Base-by-base conservation (phyloP, 2,113 vertebrate genomes). In the Pandion haliaetus region DNA sequence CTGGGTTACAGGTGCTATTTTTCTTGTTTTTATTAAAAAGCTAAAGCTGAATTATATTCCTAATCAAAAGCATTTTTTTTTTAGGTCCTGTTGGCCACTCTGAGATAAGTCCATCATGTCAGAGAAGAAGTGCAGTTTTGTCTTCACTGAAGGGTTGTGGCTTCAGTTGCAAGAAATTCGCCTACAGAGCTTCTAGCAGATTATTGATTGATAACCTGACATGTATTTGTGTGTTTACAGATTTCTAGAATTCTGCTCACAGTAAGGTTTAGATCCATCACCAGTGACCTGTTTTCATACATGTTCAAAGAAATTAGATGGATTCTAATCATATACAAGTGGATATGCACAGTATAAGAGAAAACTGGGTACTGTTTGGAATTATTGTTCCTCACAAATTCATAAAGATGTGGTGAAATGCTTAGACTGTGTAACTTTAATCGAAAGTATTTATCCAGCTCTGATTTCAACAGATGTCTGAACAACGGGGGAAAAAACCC, bases 381-480 rank as follows among this genome's bases (percentile, higher is more conserved):
- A 45, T 79, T 61, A 55, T 9, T 66, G 17, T 36, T 79, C 76
- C 49, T 94, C 91, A 89, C 89, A 90, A 97, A 72, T 92, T 86
- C 62, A 45, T 85, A 79, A 72, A 95, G 66, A 87, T 65, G 36
- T 69, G 4, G 6, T 87, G 78, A 94, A 95, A 93, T 88, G 70
- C 83, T 89, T 69, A 45, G 78, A 66, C 74, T 62, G 62, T 71
- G 70, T 49, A 93, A 74, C 42, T 91, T 96, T 84, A 91, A 90
- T 89, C 3, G 14, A 40, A 91, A 91, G 31, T 86, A 94, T 91
- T 97, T 95, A 71, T 95, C 89, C 84, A 85, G 86, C 66, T 97
- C 86, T 95, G 61, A 90, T 95, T 95, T 95, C 94, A 97, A 95
- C 94, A 97, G 95, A 94, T 95, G 95, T 95, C 91, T 84, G 72